phyloP scores from a whole-genome alignment of 2,113 vertebrate species.

The Gadus chalcogrammus region DNA sequence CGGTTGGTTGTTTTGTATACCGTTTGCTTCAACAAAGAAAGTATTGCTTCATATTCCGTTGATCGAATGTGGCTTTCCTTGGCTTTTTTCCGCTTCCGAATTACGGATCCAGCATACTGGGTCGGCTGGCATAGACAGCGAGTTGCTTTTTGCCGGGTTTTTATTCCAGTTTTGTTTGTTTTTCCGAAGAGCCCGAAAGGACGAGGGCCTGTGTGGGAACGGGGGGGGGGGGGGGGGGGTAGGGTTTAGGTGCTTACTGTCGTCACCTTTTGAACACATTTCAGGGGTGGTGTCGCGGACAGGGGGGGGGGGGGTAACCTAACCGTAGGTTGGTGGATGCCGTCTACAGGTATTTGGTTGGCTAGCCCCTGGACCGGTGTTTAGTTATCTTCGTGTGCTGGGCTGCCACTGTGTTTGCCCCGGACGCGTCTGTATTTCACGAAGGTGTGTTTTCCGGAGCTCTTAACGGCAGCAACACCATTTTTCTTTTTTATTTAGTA shows the following conservation, averaged over 20 bases:
- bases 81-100: constrained; percentile 29
- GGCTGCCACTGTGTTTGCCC: neutral
- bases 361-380: neutral
- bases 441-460: constrained; percentile 19
- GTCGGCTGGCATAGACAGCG: no score
- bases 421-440: constrained; percentile 34
- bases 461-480: constrained; percentile 35
- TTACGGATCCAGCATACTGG: constrained; percentile 30
- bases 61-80: constrained; percentile 42
- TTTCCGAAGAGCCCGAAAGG: constrained; percentile 16
- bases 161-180: constrained; percentile 4
- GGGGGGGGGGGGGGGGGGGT: constrained; percentile 3
- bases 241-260: constrained; percentile 24
- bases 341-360: no score
- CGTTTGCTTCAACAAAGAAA: constrained; percentile 36
- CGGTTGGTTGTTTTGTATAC: constrained; percentile 36
- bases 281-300: constrained; percentile 37
- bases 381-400: neutral
- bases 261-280: constrained; percentile 51
- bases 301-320: no score
- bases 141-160: neutral
- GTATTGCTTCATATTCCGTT: constrained; percentile 43
- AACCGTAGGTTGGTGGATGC: no score
- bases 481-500: constrained; percentile 16
- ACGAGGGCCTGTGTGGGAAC: constrained; percentile 6